Evolutionary conservation across 2,888 invertebrate species (phyloP), one percentile per base, ranked within the genome.

Genomic region (Acrobasis repandana): DNA sequence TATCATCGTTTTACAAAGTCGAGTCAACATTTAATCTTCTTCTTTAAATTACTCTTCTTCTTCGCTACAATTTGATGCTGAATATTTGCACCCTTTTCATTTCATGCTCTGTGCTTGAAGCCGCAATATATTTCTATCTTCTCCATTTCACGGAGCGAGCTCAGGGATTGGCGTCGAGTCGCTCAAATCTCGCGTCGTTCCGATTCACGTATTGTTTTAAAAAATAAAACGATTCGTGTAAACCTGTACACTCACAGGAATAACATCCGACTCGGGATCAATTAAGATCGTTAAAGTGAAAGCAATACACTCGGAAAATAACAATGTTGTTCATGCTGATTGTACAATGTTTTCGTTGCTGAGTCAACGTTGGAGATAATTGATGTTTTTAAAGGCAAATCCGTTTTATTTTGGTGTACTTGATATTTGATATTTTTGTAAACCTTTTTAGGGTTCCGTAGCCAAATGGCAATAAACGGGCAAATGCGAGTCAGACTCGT

Each of bases 221-320:
- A n/a, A 14, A 14, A 14, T 43, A 14, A 5, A 43, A 43, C 6
- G n/a, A 43, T n/a, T 14, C 43, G n/a, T 20, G 18, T 18, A 11
- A 49, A 18, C 49, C 10, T 49, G 20, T 49, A 10, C 1, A 49
- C 18, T 18, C 18, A 11, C 49, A 49, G 18, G 18, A 48, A 49
- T 11, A 11, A 49, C 11, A 14, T 43, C 43, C 49, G 18, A 49
- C 20, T 20, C 49, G 18, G 49, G 49, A 49, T 49, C 49, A 49
- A 49, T 49, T 49, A 49, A 18, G 49, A 49, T 18, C n/a, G 49
- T 18, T 20, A 49, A 49, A 49, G 18, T 18, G 49, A 49, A 49
- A 49, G 49, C 49, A 16, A 49, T 49, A 49, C n/a, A n/a, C 43
- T 43, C 43, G 43, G 43, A 18, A 48, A 49, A 20, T 20, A 18